Evolutionary conservation across 1,140 invertebrate genomes (phyloP), one percentile per base, ranked within the genome.

Genomic region (Papilio polyxenes): DNA sequence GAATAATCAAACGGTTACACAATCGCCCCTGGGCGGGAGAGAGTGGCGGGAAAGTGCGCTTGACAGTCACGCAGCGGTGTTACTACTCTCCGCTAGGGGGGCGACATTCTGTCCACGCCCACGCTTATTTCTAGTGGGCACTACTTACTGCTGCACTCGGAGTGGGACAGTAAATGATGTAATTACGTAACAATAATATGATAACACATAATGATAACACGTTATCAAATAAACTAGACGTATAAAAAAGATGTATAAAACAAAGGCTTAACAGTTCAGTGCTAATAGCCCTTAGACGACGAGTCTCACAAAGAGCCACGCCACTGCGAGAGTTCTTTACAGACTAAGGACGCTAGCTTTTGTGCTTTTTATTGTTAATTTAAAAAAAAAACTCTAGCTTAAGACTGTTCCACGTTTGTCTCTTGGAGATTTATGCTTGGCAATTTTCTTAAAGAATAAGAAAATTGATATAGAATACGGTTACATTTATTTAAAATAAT

Each of bases 1-100:
- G 13, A 72, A 72, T 72, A 72, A 40, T 15, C 23, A 69, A 23
- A 0, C 13, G 1, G 31, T 72, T 72, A 72, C 31, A 40, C 5
- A 72, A 72, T 72, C 31, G 31, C 53, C 15, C 5, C 23, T 72
- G 31, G 23, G 31, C 23, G 62, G 31, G 23, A 72, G 65, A 72
- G 65, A 72, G 65, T 6, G 23, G 65, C 65, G 65, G 65, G 65
- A 72, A 72, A 72, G 65, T 72, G 65, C 23, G 31, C 65, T 31
- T 40, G 65, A 37, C 31, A 69, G 62, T 7, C 62, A 72, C 11
- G 23, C 23, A 13, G 31, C 31, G 15, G 13, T 56, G 65, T 31
- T 31, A 31, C 62, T 40, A 13, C 31, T 15, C 31, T 31, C 65
- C 65, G 65, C 13, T 7, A 72, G 65, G 31, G 23, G 65, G 65